These are phyloP conservation scores for Apostichopus californicus DNA, from an alignment of 35 echinoderm and acorn worm species.

Conservation along the genomic window DNA sequence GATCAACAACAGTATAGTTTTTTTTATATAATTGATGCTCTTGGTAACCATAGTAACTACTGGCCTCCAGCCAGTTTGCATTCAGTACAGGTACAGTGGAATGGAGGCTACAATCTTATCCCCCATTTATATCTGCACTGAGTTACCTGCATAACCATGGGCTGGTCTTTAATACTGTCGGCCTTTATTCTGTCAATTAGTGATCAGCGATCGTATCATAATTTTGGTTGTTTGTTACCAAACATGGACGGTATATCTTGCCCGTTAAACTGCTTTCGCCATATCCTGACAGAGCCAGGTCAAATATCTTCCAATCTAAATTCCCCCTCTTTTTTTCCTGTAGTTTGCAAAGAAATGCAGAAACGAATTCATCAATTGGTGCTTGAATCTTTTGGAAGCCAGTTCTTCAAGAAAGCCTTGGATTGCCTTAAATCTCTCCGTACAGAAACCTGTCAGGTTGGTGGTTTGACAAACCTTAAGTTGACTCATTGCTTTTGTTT, in stretches of 20 bases:
- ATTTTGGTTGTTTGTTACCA: background rate
- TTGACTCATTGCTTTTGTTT: background rate
- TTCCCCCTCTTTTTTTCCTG: background rate
- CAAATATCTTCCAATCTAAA: background rate
- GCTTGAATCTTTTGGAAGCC: conserved; percentile 67
- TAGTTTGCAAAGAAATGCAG: conserved; percentile 80
- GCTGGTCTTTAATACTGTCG: too few species aligned
- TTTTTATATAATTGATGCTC: too few species aligned
- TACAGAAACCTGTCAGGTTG: conserved; percentile 72
- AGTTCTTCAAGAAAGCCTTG: conserved; percentile 81
- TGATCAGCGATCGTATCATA: background rate
- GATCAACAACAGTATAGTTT: too few species aligned
- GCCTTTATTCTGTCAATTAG: too few species aligned
- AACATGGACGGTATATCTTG: background rate
- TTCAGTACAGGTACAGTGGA: too few species aligned
- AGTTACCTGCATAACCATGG: too few species aligned
- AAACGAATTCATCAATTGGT: conserved; percentile 66
- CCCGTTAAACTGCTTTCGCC: background rate
- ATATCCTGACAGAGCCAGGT: too few species aligned
- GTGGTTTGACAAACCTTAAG: background rate
- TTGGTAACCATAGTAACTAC: too few species aligned
- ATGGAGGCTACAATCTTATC: too few species aligned
- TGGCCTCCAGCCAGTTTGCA: too few species aligned
- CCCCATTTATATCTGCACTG: too few species aligned
- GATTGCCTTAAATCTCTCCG: conserved; percentile 79